A percentile compares a stretch with the other conserved stretches of the same genome.
Evolutionary conservation across 2,113 vertebrate genomes (phyloP).

Genomic region (Strix uralensis): DNA sequence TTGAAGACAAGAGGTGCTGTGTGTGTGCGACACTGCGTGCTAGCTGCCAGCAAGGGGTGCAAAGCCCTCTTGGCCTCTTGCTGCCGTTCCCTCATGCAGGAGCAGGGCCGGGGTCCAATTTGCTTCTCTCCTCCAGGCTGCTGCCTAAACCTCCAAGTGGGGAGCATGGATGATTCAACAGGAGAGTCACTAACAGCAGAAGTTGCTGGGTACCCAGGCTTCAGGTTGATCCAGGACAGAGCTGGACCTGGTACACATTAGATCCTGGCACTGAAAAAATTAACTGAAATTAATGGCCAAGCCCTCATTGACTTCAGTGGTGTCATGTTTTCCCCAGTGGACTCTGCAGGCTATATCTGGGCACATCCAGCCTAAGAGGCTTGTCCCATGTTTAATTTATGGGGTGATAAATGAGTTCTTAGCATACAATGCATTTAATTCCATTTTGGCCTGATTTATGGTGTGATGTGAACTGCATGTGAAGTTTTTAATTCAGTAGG

Average conservation of each 20-base stretch:
- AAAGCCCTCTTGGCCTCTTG: not conserved
- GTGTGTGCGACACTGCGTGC: not conserved
- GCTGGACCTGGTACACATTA: not conserved
- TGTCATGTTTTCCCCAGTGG: not conserved
- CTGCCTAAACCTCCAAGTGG: not conserved
- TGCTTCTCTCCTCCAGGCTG: not conserved
- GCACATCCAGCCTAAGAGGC: not conserved
- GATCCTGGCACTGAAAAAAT: not conserved
- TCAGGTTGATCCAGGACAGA: not conserved
- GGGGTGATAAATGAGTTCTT: conserved; percentile 52
- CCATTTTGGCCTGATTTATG: conserved; percentile 68
- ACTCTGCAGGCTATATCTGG: not conserved
- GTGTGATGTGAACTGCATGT: conserved; percentile 48
- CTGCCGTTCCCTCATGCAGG: not conserved
- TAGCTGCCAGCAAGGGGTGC: not conserved
- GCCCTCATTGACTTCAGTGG: not conserved
- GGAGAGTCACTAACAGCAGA: not conserved
- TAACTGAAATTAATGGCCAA: not conserved
- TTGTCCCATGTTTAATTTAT: conserved; percentile 61
- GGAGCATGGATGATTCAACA: not conserved
- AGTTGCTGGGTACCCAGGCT: not conserved
- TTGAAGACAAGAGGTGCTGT: not conserved
- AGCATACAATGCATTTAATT: conserved; percentile 66
- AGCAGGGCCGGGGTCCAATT: not conserved
- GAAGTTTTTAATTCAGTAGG: conserved; percentile 70